phyloP scores from a whole-genome alignment of 2,888 invertebrate species.

The Dyspetes luteomarginatus region DNA sequence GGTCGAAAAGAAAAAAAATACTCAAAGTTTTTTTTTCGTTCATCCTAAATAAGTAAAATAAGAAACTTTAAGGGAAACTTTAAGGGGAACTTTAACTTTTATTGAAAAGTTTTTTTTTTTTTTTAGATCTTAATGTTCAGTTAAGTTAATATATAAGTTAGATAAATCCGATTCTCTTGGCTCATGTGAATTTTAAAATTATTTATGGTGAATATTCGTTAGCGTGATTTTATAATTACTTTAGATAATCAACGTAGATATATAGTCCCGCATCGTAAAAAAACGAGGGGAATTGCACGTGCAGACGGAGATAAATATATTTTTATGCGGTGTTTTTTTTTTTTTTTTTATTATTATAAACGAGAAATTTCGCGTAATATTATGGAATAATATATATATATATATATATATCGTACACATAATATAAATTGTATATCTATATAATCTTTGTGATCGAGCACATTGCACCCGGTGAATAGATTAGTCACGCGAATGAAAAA shows the following conservation, averaged over 20 bases:
- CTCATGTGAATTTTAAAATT: background rate
- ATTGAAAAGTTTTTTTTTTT: too few relatives aligned
- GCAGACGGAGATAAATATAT: slow-evolving; percentile 9
- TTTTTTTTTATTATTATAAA: slow-evolving; percentile 5
- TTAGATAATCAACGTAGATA: slow-evolving; percentile 32
- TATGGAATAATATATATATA: slow-evolving; percentile 42
- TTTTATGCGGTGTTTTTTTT: slow-evolving; percentile 2
- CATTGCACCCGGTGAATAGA: slow-evolving; percentile 58
- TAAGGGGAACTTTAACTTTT: too few relatives aligned
- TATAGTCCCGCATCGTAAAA: too few relatives aligned
- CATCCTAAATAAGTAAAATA: too few relatives aligned
- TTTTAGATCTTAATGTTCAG: too few relatives aligned
- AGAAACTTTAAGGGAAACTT: too few relatives aligned
- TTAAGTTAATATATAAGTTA: too few relatives aligned
- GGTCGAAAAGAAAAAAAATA: too few relatives aligned
- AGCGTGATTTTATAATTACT: slow-evolving; percentile 45
- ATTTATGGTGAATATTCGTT: background rate
- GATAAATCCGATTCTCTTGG: too few relatives aligned
- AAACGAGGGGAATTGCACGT: slow-evolving; percentile 10
- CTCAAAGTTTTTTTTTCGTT: too few relatives aligned
- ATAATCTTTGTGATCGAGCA: slow-evolving; percentile 29
- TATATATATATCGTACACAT: slow-evolving; percentile 17
- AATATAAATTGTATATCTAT: slow-evolving; percentile 10
- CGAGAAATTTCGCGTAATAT: slow-evolving; percentile 39
- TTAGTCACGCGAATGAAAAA: slow-evolving; percentile 70